Evolutionary conservation across 1,140 invertebrate species (phyloP), one percentile per base, ranked within the genome.

Genomic region (Phocides pigmalion): DNA sequence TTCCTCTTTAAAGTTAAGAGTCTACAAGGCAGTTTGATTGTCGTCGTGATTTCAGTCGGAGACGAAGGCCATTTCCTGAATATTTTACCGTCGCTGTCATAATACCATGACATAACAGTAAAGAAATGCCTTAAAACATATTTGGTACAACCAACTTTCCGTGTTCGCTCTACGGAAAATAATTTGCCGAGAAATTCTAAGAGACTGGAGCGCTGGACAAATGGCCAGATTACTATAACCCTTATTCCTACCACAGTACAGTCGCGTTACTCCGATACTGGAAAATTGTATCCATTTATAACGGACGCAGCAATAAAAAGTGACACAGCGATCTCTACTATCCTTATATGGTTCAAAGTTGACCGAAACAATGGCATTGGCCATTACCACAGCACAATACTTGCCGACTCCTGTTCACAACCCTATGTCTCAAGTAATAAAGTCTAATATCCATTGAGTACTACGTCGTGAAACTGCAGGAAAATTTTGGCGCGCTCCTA

Each of bases 281-380:
- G 41, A 46, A 58, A 58, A 58, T 58, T 44, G 54, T 58, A 58
- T 41, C 22, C 54, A 58, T 58, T 32, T 47, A 68, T 74, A 74
- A 74, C 72, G 70, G 63, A 20, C 41, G 47, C 16, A 66, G 32
- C 35, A 32, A 51, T 42, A 64, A 78, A 72, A 74, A 70, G 64
- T 67, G 70, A 71, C 68, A 76, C 59, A 58, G 70, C 64, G 72
- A 74, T 70, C 66, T 70, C 72, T 53, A 44, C 59, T 35, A 16
- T 49, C 76, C 73, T 59, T 73, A 76, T 73, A 76, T 63, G 66
- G 77, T 72, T 78, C 73, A 82, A 79, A 80, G 73, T 77, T 74
- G 64, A 79, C 74, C 62, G 67, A 76, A 65, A 73, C 67, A 65
- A 70, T 64, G 49, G 42, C 54, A 70, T 62, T 65, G 53, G 56